Evolutionary conservation across 1,140 invertebrate species (phyloP).

Genomic region (Eriosoma lanigerum): DNA sequence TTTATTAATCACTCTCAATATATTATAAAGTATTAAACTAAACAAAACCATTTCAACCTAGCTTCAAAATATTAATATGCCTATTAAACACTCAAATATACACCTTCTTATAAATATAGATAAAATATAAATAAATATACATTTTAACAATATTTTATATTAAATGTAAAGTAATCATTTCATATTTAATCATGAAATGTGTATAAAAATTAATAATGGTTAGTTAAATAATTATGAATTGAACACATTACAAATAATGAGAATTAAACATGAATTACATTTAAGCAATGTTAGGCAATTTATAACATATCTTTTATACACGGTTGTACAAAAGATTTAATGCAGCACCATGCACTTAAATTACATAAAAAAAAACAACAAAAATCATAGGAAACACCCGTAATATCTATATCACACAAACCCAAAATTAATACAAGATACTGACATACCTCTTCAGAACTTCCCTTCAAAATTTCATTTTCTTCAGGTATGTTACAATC

Average conservation of each 20-base stretch:
- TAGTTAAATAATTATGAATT: slow-evolving; percentile 2
- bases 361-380: neutral
- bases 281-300: slow-evolving; percentile 29
- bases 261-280: neutral
- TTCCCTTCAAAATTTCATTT: slow-evolving; percentile 42
- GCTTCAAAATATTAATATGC: neutral
- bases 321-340: slow-evolving; percentile 2
- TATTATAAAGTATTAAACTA: no score
- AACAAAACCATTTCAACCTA: neutral
- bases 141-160: neutral
- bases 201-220: neutral
- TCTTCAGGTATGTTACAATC: slow-evolving; percentile 38
- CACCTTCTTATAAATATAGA: neutral
- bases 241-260: slow-evolving; percentile 5
- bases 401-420: slow-evolving; percentile 40
- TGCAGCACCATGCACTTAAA: slow-evolving; percentile 26
- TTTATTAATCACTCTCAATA: neutral
- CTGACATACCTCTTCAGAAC: slow-evolving; percentile 48
- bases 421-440: slow-evolving; percentile 17
- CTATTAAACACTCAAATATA: neutral
- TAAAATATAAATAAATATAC: neutral
- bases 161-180: neutral
- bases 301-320: neutral
- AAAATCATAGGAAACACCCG: slow-evolving; percentile 10
- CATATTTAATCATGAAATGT: no score